Percentiles rank a stretch among this genome's conserved stretches.
phyloP scores from a whole-genome alignment of 2,113 vertebrate genomes.

The Todiramphus saurophagus region DNA sequence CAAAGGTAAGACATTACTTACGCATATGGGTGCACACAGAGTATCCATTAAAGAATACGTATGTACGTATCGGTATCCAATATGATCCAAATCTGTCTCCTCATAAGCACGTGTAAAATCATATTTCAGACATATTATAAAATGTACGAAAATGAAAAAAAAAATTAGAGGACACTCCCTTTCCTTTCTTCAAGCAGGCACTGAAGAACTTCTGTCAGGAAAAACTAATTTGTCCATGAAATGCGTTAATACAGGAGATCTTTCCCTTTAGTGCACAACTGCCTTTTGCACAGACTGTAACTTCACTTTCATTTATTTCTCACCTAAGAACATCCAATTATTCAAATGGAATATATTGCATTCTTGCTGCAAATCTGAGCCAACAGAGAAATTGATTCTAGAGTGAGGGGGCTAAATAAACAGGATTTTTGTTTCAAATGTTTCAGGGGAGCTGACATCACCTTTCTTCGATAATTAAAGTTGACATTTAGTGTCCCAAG shows the following conservation, averaged over 20 bases:
- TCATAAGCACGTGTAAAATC: not conserved
- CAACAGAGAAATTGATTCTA: not conserved
- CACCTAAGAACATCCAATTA: not conserved
- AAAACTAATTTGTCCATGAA: not conserved
- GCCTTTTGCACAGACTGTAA: not conserved
- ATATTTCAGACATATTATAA: not conserved
- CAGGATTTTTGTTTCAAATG: not conserved
- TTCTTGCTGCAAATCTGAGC: not conserved
- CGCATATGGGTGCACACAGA: not conserved
- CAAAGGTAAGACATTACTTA: not conserved
- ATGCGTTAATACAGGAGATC: not conserved
- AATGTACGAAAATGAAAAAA: not conserved
- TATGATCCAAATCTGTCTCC: not conserved
- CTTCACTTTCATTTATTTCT: not conserved
- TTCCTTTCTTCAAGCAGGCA: not conserved
- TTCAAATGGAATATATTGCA: not conserved
- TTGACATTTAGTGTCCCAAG: not conserved
- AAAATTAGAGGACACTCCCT: not conserved
- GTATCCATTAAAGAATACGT: not conserved
- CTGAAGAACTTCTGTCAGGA: not conserved
- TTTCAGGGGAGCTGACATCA: not conserved
- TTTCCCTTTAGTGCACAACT: not conserved
- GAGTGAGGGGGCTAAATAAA: not conserved
- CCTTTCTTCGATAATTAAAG: not conserved
- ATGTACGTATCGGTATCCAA: not conserved